phyloP scores from a whole-genome alignment of 2,113 vertebrate genomes.

The Acrocephalus kingi region DNA sequence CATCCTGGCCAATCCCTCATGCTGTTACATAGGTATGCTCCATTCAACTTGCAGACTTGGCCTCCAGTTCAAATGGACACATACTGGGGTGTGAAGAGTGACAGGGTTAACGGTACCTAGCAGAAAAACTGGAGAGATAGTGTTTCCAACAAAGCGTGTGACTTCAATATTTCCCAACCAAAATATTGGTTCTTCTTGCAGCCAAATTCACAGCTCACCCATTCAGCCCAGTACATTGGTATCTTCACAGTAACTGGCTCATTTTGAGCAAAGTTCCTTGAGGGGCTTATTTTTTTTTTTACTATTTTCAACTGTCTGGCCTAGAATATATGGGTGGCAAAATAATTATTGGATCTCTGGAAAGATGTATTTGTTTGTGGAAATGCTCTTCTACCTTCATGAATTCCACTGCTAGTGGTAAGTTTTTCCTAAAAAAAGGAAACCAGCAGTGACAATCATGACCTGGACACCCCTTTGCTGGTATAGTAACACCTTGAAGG shows the following conservation, averaged over 20 bases:
- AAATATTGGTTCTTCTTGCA: constrained; percentile 44
- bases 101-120: background rate
- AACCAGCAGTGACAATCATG: background rate
- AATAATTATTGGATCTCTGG: background rate
- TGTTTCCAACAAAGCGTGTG: background rate
- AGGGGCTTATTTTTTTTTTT: background rate
- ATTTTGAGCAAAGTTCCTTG: background rate
- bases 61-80: background rate
- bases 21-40: background rate
- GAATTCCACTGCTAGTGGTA: background rate
- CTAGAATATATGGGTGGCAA: background rate
- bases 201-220: background rate
- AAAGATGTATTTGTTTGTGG: background rate
- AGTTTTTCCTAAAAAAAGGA: background rate
- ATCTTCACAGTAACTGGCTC: background rate
- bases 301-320: background rate
- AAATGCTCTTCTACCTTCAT: background rate
- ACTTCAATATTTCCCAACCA: background rate
- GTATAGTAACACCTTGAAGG: background rate
- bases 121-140: background rate
- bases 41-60: background rate
- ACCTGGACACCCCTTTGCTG: background rate
- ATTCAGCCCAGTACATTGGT: background rate
- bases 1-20: background rate
- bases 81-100: background rate